Base-by-base conservation (phyloP, 1,140 invertebrate species). In the Globodera ellingtonae region DNA sequence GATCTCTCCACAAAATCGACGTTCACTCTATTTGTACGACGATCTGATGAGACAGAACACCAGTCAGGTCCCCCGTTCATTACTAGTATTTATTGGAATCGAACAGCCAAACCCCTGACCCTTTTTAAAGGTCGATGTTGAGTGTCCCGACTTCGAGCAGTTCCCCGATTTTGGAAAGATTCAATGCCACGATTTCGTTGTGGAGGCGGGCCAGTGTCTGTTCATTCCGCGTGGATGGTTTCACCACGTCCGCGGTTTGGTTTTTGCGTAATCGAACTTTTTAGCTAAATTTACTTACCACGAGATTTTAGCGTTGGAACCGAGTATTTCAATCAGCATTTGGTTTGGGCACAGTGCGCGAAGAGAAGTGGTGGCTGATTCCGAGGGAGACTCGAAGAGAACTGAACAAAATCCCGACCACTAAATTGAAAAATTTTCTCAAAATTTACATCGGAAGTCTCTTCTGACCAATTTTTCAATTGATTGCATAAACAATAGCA, bases 261-360 rank as follows among this genome's bases (percentile, higher is more conserved):
- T 67, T 67, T 44, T 76, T 50, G 44, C 4, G 15, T 21, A 44
- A 67, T 6, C n/a, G 13, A 24, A 66, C 8, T 13, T 35, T 9
- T 18, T 2, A 35, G 46, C 47, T 44, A 67, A 47, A 47, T 18
- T 6, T 18, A 35, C 35, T 35, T 2, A 35, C 3, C 35, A 35
- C 35, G 35, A 35, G 35, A 44, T 69, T 77, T 44, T 35, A 77
- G 48, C 84, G 56, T 72, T 85, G 15, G 79, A 86, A 48, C n/a
- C 44, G 18, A 86, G 84, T 47, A 84, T 85, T 77, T 85, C 84
- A 48, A 69, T 86, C 56, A 84, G 82, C n/a, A 84, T 85, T 82
- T 85, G 84, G 84, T 85, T 85, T 76, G 84, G 84, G 46, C 21
- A 18, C 8, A 9, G 69, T 70, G 9, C 10, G 18, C 56, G 56